Base-by-base conservation (phyloP, 2,113 vertebrate species). In the Spea multiplicata region DNA sequence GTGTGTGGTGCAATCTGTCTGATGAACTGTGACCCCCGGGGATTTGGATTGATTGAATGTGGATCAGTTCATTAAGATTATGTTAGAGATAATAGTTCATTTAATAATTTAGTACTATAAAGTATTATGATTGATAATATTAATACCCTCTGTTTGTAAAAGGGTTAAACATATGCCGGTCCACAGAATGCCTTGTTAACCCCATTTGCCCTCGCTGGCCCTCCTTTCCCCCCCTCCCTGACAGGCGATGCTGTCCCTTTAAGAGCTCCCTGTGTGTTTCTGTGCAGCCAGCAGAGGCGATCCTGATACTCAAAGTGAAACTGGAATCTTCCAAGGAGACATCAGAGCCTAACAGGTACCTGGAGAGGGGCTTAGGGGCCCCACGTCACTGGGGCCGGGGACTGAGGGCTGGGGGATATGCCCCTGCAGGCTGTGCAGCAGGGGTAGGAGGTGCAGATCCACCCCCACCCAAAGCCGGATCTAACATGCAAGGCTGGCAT, bases 271-370 rank as follows among this genome's bases (percentile, higher is more conserved):
- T 17, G 30, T 68, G 66, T 30, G 30, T 30, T 30, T 30, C 76
- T 46, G 4, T 59, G 77, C 6, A 44, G 44, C 77, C 71, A 49
- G 69, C 49, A 66, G 76, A 53, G 69, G 76, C 76, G 16, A 61
- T 67, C 49, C 45, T 4, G 71, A 57, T 13, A 50, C 64, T 55
- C 3, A 80, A 80, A 67, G 70, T 72, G 61, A 49, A 79, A 52
- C 61, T 57, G n/a, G 77, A 73, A 80, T 73, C 70, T 73, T 73
- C 53, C 44, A 67, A 74, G 78, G 66, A 80, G 72, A 49, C 64
- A 65, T 50, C 55, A 59, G 70, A 70, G 79, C 61, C 49, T 62
- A 71, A 70, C 79, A 75, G 79, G 79, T 75, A 75, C 67, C 66
- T 55, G 73, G 73, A 12, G 49, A 61, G 75, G 66, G 72, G 59